These are phyloP conservation scores for Lasiommata megera DNA, from an alignment of 2,888 invertebrate genomes.

Conservation along the genomic window DNA sequence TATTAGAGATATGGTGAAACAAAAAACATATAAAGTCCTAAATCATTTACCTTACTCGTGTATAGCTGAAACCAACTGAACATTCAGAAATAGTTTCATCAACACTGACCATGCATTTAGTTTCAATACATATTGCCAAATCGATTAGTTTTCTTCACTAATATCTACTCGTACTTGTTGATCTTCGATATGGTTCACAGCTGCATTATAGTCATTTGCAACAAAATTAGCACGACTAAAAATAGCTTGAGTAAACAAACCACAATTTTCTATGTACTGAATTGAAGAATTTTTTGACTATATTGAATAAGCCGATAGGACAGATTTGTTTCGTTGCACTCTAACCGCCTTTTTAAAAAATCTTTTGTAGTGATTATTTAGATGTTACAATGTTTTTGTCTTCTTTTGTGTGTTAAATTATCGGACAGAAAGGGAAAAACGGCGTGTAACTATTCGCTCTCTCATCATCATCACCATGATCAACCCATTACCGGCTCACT, in stretches of 20 bases:
- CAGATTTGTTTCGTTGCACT: no score
- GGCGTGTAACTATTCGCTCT: no score
- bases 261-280: neutral
- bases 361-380: no score
- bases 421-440: no score
- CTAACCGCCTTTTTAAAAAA: no score
- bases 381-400: no score
- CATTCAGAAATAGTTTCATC: constrained; percentile 4
- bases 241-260: neutral
- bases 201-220: constrained; percentile 22
- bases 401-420: no score
- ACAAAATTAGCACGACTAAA: neutral
- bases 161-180: constrained; percentile 21
- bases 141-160: constrained; percentile 28
- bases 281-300: no score
- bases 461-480: no score
- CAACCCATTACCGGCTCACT: no score
- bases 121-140: constrained; percentile 25
- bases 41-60: neutral
- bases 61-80: neutral
- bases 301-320: no score
- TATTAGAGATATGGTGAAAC: no score
- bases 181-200: constrained; percentile 10
- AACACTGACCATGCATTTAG: constrained; percentile 11
- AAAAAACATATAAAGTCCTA: neutral